phyloP scores from a whole-genome alignment of 2,113 vertebrate species.

The Geococcyx californianus region DNA sequence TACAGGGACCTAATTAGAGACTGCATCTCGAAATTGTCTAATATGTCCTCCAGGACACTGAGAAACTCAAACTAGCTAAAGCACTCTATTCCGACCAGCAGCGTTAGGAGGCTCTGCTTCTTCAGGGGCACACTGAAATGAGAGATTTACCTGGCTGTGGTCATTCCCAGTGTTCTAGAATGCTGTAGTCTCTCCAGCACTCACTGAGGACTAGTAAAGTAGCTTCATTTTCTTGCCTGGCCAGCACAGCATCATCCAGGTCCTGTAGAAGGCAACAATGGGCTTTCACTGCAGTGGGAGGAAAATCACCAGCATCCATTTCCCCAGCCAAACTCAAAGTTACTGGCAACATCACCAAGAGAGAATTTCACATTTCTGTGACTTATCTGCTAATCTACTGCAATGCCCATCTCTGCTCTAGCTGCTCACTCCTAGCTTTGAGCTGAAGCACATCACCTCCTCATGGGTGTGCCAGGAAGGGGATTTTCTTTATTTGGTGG shows the following conservation, averaged over 20 bases:
- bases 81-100: rapidly evolving
- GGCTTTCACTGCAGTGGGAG: not conserved
- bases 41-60: not conserved
- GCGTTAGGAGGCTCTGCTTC: not conserved
- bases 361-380: not conserved
- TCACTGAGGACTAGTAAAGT: not conserved
- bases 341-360: not conserved
- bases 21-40: not conserved
- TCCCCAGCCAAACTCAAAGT: not conserved
- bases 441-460: not conserved
- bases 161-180: not conserved
- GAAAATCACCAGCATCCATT: not conserved
- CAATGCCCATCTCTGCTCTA: not conserved
- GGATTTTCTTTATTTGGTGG: not conserved
- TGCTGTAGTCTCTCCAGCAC: not conserved
- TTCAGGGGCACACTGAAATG: not conserved
- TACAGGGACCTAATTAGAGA: slow-evolving; percentile 31
- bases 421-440: not conserved
- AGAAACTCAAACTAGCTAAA: not conserved
- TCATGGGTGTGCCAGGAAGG: not conserved
- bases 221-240: not conserved
- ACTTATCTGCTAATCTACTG: not conserved
- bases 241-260: not conserved
- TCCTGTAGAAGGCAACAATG: not conserved
- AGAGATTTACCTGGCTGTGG: not conserved